Percentiles rank a stretch among this genome's conserved stretches.
phyloP scores from a whole-genome alignment of 2,797 vertebrate genomes.

The Spinibarbus caldwelli region DNA sequence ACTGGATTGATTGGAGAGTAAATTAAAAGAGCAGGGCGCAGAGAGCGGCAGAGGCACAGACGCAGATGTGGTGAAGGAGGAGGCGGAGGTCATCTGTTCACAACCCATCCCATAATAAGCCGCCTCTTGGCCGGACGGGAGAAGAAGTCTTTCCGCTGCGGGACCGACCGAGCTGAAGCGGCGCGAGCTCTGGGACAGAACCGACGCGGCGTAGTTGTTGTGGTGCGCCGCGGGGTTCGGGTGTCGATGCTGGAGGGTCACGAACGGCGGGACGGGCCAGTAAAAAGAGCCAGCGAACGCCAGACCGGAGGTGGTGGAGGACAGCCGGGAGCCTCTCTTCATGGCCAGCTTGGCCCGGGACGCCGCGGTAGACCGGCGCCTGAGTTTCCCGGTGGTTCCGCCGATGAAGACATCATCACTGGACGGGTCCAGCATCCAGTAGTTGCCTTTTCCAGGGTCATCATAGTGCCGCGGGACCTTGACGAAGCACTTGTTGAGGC shows the following conservation, averaged over 20 bases:
- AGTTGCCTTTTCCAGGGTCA: conserved; percentile 84
- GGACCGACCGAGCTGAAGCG: conserved; percentile 57
- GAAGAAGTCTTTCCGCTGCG: conserved; percentile 66
- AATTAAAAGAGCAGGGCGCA: conserved; percentile 72
- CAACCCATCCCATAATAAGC: conserved; percentile 73
- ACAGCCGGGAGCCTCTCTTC: conserved; percentile 68
- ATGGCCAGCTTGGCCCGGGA: conserved; percentile 71
- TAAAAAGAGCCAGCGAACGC: conserved; percentile 76
- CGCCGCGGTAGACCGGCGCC: conserved; percentile 69
- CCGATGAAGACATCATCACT: conserved; percentile 85
- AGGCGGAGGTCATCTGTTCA: conserved; percentile 59
- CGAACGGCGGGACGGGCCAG: conserved; percentile 78
- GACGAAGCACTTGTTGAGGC: conserved; percentile 84
- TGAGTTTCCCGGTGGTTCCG: conserved; percentile 79
- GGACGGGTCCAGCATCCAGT: conserved; percentile 85
- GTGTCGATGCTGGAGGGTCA: conserved; percentile 69
- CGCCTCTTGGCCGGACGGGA: conserved; percentile 69
- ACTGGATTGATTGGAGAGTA: conserved; percentile 77
- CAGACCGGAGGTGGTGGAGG: conserved; percentile 68
- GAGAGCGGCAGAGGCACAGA: conserved; percentile 69
- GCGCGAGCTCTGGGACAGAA: conserved; percentile 69
- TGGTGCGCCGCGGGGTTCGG: conserved; percentile 64
- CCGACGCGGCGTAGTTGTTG: conserved; percentile 67
- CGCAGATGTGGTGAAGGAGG: conserved; percentile 69
- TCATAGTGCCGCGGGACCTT: conserved; percentile 84